Conservation (phyloP, 2,113 vertebrate genomes). For the Mirza zaza region DNA sequence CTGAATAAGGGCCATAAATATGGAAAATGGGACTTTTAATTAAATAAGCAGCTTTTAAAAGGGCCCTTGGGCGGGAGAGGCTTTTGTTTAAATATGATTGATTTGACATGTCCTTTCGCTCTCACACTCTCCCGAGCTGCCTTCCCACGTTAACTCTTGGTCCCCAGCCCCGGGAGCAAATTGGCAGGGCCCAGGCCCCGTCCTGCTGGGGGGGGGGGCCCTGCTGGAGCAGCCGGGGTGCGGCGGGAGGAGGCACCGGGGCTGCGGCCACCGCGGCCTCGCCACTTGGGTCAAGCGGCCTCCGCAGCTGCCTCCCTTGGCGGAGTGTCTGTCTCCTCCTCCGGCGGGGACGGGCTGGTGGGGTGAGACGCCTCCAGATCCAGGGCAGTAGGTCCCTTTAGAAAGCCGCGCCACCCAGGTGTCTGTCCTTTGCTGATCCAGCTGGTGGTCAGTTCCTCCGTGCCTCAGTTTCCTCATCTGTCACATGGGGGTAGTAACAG, state of each 20-base stretch:
- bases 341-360: neutral
- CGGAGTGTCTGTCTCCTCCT: neutral
- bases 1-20: conserved; percentile 97
- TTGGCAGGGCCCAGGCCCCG: neutral
- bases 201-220: neutral
- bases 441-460: neutral
- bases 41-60: conserved; percentile 99
- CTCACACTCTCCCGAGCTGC: conserved; percentile 52
- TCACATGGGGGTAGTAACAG: neutral
- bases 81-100: conserved; percentile 99
- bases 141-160: conserved; percentile 62
- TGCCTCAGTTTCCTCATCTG: conserved; percentile 10
- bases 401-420: neutral
- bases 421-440: neutral
- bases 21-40: conserved; percentile 99
- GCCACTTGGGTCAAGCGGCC: neutral
- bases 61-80: conserved; percentile 93
- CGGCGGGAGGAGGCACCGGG: neutral
- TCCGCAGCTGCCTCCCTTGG: neutral
- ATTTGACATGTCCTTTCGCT: conserved; percentile 91
- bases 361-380: neutral
- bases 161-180: conserved; percentile 39
- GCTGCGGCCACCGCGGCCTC: neutral
- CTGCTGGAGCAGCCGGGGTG: neutral
- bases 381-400: neutral